Evolutionary conservation across 2,797 vertebrate genomes (phyloP).

Genomic region (Podargus strigoides): DNA sequence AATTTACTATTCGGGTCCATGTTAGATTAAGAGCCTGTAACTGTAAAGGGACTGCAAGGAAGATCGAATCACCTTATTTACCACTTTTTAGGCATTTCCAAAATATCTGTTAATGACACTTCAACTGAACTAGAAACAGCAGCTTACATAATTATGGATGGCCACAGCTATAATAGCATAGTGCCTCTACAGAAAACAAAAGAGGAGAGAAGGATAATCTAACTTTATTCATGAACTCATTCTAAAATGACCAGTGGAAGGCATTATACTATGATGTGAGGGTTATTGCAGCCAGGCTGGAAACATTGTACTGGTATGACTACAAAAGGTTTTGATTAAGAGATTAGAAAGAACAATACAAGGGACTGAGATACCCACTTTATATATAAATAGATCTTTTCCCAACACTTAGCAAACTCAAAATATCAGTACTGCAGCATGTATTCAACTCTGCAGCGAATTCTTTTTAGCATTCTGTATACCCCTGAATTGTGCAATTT

Average conservation of each 20-base stretch:
- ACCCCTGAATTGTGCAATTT: neutral
- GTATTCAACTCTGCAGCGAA: neutral
- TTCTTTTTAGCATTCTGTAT: neutral
- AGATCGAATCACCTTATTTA: neutral
- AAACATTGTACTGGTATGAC: neutral
- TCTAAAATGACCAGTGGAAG: neutral
- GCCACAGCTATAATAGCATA: neutral
- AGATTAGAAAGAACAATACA: neutral
- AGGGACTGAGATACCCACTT: neutral
- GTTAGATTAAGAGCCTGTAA: neutral
- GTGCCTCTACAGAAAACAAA: neutral
- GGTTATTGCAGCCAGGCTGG: neutral
- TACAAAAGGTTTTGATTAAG: neutral
- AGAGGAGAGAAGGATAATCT: neutral
- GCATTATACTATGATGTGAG: neutral
- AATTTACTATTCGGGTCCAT: neutral
- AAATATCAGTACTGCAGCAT: neutral
- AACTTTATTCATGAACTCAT: neutral
- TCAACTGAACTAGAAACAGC: neutral
- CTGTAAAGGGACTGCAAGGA: neutral
- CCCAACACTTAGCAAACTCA: neutral
- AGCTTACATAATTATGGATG: neutral
- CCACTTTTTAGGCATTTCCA: neutral
- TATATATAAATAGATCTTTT: neutral
- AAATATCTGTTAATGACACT: neutral